phyloP scores from a whole-genome alignment of 2,797 vertebrate species.

The Anguilla marmorata region DNA sequence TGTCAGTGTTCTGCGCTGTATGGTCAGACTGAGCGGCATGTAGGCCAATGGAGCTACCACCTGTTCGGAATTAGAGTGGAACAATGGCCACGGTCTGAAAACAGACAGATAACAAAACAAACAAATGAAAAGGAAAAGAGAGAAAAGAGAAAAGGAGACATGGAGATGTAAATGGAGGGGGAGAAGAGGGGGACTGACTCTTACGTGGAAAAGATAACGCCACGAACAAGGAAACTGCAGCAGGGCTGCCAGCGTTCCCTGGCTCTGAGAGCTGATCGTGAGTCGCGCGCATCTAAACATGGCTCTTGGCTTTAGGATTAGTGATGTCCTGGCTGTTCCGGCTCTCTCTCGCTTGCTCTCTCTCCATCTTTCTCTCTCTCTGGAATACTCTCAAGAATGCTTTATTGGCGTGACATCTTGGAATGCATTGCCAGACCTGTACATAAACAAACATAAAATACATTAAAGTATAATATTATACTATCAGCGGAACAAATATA shows the following conservation, averaged over 20 bases:
- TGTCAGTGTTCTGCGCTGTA: neutral
- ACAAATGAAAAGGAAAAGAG: neutral
- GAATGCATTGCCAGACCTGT: neutral
- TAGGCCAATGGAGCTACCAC: neutral
- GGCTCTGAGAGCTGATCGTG: neutral
- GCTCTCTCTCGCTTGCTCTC: neutral
- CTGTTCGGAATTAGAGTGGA: constrained; percentile 15
- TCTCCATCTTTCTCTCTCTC: neutral
- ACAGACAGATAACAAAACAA: neutral
- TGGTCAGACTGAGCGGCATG: neutral
- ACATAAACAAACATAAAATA: neutral
- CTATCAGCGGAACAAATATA: no score
- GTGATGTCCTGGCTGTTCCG: neutral
- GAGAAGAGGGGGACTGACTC: neutral
- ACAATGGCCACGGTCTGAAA: neutral
- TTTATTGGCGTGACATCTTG: no score
- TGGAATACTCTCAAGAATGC: neutral
- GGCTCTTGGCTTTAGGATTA: constrained; percentile 10
- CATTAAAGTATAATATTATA: neutral
- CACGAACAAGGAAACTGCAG: constrained; percentile 13
- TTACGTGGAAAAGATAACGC: neutral
- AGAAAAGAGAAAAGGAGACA: neutral
- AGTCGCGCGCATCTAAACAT: neutral
- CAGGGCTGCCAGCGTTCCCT: neutral
- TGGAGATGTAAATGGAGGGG: neutral